phyloP scores from a whole-genome alignment of 1,140 invertebrate genomes.

The Musca domestica region DNA sequence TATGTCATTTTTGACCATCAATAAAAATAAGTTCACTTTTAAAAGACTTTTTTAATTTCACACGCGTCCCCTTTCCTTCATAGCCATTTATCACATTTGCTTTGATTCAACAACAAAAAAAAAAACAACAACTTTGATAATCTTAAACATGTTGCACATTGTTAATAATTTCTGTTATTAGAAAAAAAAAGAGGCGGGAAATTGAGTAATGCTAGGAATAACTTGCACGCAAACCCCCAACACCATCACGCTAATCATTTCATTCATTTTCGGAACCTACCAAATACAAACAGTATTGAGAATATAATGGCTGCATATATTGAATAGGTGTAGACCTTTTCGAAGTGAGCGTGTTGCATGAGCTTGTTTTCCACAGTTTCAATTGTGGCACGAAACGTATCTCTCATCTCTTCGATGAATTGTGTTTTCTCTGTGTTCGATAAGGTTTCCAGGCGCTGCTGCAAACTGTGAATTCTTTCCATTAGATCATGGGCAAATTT shows the following conservation, averaged over 20 bases:
- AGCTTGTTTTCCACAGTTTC: conserved; percentile 37
- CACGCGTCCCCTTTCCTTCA: no score
- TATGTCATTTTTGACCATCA: no score
- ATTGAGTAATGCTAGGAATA: no score
- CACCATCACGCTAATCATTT: background rate
- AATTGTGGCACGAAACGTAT: conserved; percentile 39
- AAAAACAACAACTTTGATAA: no score
- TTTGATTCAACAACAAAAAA: no score
- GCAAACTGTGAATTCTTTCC: conserved; percentile 35
- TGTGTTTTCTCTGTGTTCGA: conserved; percentile 34
- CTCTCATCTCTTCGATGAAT: conserved; percentile 44
- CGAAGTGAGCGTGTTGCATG: conserved; percentile 38
- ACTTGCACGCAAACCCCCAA: no score
- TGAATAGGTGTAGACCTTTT: conserved; percentile 41
- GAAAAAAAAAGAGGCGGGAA: no score
- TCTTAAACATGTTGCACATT: no score
- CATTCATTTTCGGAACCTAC: conserved; percentile 27
- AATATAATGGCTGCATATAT: conserved; percentile 42
- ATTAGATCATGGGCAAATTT: conserved; percentile 42
- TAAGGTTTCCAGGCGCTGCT: conserved; percentile 38
- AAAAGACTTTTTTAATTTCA: no score
- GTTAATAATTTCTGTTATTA: no score
- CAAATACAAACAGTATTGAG: conserved; percentile 42
- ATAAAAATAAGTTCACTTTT: no score
- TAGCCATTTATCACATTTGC: no score